Percentiles rank a stretch among this genome's conserved stretches.
Conservation (phyloP, 2,113 vertebrate genomes). For the Cyphomyrus plagiostoma region DNA sequence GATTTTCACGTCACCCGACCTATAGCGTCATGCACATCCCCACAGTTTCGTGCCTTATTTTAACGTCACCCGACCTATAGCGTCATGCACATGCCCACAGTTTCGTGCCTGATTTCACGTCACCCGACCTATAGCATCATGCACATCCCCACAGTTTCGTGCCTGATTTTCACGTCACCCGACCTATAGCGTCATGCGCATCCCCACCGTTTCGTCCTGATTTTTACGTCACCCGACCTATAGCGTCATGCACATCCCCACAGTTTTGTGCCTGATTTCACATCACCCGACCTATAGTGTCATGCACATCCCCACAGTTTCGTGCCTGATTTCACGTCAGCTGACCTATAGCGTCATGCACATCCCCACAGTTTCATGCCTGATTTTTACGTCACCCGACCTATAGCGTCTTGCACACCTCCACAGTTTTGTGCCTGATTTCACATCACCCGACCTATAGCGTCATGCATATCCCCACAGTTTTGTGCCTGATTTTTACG, state of each 20-base stretch:
- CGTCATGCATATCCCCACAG: neutral
- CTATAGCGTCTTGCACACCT: neutral
- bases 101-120: no score
- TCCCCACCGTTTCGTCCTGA: no score
- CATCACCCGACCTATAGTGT: no score
- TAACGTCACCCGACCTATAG: neutral
- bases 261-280: neutral
- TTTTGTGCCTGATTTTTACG: neutral
- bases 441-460: neutral
- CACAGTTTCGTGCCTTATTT: neutral
- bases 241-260: neutral
- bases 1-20: neutral
- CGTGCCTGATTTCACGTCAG: neutral
- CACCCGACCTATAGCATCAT: no score
- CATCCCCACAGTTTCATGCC: neutral
- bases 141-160: no score
- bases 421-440: neutral
- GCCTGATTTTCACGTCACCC: neutral
- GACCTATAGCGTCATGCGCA: neutral
- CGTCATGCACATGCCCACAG: neutral
- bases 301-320: no score
- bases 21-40: neutral
- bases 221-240: neutral
- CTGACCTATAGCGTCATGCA: neutral
- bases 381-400: neutral